Evolutionary conservation across 2,113 vertebrate genomes (phyloP).

Genomic region (Gymnogyps californianus): DNA sequence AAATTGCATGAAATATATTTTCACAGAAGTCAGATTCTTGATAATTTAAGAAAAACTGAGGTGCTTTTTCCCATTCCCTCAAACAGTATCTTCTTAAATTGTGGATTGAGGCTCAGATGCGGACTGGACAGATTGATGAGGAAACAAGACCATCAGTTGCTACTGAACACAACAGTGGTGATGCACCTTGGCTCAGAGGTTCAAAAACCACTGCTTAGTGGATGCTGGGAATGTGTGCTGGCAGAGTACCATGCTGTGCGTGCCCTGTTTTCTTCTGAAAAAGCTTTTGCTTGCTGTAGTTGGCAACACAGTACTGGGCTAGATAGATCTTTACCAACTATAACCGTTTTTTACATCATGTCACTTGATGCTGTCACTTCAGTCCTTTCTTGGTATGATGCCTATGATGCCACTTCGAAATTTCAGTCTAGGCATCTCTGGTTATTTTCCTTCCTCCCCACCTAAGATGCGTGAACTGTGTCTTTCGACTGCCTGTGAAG

Average conservation of each 20-base stretch:
- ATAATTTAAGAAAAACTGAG: neutral
- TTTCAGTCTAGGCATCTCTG: neutral
- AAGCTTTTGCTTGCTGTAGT: neutral
- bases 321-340: neutral
- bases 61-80: neutral
- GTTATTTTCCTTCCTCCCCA: neutral
- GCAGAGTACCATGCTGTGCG: neutral
- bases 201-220: neutral
- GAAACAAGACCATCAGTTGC: neutral
- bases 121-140: neutral
- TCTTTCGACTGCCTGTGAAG: neutral
- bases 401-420: neutral
- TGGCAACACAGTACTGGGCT: neutral
- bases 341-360: neutral
- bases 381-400: neutral
- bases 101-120: neutral
- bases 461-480: neutral
- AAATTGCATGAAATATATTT: neutral
- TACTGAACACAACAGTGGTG: neutral
- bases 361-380: neutral
- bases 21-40: neutral
- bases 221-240: neutral
- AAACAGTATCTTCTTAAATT: neutral
- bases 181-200: neutral
- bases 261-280: neutral